Percentiles rank a stretch among this genome's conserved stretches.
Evolutionary conservation across 2,888 invertebrate genomes (phyloP).

Genomic region (Loripinus fragilis): DNA sequence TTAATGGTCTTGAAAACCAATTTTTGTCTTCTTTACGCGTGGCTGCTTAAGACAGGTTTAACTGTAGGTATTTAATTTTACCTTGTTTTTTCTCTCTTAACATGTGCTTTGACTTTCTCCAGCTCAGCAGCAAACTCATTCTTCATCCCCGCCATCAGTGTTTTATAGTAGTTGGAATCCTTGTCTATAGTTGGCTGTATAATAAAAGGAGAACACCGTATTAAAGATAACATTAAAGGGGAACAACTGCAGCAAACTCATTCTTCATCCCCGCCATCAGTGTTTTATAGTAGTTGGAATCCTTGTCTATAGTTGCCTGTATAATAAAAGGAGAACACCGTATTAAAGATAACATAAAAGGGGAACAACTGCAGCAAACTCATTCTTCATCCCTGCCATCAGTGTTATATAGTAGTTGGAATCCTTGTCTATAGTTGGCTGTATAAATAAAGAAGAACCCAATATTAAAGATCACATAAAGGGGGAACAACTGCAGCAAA

Average conservation of each 20-base stretch:
- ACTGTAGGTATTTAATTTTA: slow-evolving; percentile 13
- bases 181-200: slow-evolving; percentile 30
- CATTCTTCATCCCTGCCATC: slow-evolving; percentile 67
- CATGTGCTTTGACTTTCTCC: slow-evolving; percentile 63
- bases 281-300: slow-evolving; percentile 63
- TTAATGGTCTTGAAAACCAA: too few species aligned
- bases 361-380: slow-evolving; percentile 53
- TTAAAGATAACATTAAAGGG: too few species aligned
- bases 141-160: slow-evolving; percentile 66
- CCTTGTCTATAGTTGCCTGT: slow-evolving; percentile 34
- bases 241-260: slow-evolving; percentile 56
- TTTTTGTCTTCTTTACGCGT: too few species aligned
- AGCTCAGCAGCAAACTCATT: slow-evolving; percentile 59
- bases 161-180: slow-evolving; percentile 63
- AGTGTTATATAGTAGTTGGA: slow-evolving; percentile 63
- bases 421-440: slow-evolving; percentile 40
- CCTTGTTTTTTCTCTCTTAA: slow-evolving; percentile 62
- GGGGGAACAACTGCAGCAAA: slow-evolving; percentile 48
- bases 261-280: slow-evolving; percentile 66
- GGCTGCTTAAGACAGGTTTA: too few species aligned
- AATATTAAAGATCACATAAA: too few species aligned
- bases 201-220: too few species aligned
- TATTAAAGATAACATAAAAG: too few species aligned
- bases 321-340: too few species aligned
- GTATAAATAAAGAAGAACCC: too few species aligned